phyloP scores from a whole-genome alignment of 2,797 vertebrate species.

The Linurgus olivaceus region DNA sequence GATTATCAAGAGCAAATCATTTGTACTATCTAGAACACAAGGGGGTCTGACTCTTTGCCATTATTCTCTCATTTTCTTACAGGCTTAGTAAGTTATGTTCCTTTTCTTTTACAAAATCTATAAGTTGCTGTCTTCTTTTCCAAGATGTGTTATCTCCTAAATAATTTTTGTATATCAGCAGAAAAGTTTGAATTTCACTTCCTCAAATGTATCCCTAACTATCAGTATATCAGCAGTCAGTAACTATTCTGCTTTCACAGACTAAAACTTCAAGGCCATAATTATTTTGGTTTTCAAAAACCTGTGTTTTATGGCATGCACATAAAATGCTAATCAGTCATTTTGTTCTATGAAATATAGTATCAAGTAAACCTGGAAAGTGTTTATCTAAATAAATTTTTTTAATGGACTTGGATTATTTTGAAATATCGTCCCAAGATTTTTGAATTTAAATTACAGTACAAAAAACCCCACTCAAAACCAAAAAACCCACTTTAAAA shows the following conservation, averaged over 20 bases:
- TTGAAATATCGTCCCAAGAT: not conserved
- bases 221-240: not conserved
- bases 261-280: not conserved
- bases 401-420: not conserved
- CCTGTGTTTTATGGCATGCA: not conserved
- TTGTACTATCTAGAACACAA: not conserved
- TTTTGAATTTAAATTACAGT: not conserved
- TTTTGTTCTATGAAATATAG: not conserved
- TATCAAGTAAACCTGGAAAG: not conserved
- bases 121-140: not conserved
- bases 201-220: not conserved
- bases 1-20: not conserved
- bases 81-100: not conserved
- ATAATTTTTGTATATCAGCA: not conserved
- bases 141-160: not conserved
- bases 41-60: not conserved
- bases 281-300: not conserved
- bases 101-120: not conserved
- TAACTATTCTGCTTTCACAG: not conserved
- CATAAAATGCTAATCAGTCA: not conserved
- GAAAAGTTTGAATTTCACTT: not conserved
- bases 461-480: not conserved
- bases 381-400: not conserved
- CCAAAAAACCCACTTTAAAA: rapidly evolving
- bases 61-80: not conserved